Conservation (phyloP, 1,140 invertebrate genomes). For the Drosophila mauritiana region DNA sequence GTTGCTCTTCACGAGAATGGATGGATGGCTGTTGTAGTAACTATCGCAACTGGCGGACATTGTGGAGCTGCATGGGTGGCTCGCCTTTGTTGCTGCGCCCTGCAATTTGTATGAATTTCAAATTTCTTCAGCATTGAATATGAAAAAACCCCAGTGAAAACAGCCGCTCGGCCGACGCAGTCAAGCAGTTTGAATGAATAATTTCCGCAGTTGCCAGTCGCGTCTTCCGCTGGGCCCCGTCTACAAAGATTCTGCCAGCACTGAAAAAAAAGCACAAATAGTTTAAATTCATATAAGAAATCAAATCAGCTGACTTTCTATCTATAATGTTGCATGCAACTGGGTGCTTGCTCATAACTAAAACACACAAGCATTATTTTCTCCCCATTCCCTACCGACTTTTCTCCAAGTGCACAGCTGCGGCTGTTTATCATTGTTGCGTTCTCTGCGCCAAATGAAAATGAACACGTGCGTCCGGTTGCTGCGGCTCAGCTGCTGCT, state of each 20-base stretch:
- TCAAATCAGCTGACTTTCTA: too few species aligned
- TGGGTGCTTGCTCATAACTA: too few species aligned
- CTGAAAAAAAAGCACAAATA: background rate
- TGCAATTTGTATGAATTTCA: slow-evolving; percentile 82
- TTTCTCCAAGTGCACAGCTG: slow-evolving; percentile 40
- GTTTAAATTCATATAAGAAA: too few species aligned
- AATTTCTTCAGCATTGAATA: slow-evolving; percentile 69
- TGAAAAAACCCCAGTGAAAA: slow-evolving; percentile 22
- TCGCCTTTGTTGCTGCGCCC: slow-evolving; percentile 58
- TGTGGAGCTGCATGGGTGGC: slow-evolving; percentile 74
- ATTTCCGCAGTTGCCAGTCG: slow-evolving; percentile 72
- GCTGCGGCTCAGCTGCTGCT: slow-evolving; percentile 61
- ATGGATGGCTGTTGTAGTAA: slow-evolving; percentile 6
- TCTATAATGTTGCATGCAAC: too few species aligned
- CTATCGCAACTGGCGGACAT: slow-evolving; percentile 53
- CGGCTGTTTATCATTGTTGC: slow-evolving; percentile 76
- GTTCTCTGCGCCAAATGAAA: slow-evolving; percentile 79
- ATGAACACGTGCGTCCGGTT: slow-evolving; percentile 82
- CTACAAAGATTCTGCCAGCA: slow-evolving; percentile 71
- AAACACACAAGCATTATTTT: background rate
- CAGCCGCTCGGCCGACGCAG: slow-evolving; percentile 24
- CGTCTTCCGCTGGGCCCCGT: slow-evolving; percentile 51
- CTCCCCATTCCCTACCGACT: background rate
- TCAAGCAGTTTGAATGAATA: slow-evolving; percentile 74
- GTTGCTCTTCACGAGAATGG: slow-evolving; percentile 9